Base-by-base conservation (phyloP, 2,888 invertebrate species). In the Crematogaster levior region DNA sequence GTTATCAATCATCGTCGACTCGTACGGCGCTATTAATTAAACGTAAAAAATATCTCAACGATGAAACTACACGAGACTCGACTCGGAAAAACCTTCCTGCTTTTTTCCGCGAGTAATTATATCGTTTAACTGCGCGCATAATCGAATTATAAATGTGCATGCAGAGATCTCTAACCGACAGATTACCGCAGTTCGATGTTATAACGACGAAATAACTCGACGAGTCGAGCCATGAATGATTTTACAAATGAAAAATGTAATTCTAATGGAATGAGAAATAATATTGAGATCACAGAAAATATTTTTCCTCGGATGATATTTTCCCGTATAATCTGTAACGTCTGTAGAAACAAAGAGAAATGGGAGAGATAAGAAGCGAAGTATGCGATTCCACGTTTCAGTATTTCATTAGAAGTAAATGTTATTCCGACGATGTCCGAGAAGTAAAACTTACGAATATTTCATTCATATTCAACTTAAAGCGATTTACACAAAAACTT, bases 1-100 rank as follows among this genome's bases (percentile, higher is more conserved):
- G 68, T 70, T 56, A 85, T 81, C 82, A 87, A 88, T 90, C 86
- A 88, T 77, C 83, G 81, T 48, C 61, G 46, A 77, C 72, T 65
- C 72, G 46, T 46, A 65, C 63, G 79, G 34, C 56, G 40, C 68
- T 79, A 84, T 85, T 90, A 87, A 89, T 90, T 89, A 89, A 85
- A 84, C 7, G 27, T 51, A 79, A 79, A 82, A 70, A 37, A 74
- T 30, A 72, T 43, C 27, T 58, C 21, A 12, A 27, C 27, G 34
- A 51, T 68, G 4, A 30, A 30, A 15, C 53, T 40, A 24, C n/a
- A n/a, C n/a, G 40, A 40, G 37, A 27, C 40, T 12, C 40, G 37
- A 15, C 27, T 27, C 27, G 10, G 15, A n/a, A n/a, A 60, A 61
- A 72, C 2, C 24, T 75, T 34, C 12, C 27, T 56, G 21, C 24